Conservation (phyloP, 2,888 invertebrate genomes). For the Neoascia interrupta region DNA sequence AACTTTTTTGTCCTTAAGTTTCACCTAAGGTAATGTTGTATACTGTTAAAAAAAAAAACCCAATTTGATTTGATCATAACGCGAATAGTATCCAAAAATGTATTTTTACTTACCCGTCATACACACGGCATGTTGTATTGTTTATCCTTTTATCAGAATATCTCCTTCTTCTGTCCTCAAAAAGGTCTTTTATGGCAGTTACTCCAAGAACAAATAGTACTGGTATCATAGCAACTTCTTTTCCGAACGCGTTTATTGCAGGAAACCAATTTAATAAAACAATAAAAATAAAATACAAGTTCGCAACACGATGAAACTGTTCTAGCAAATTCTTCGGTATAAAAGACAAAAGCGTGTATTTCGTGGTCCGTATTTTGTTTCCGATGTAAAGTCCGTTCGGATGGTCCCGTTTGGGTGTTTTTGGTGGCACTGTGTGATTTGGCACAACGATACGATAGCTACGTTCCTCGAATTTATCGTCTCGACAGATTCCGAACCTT, state of each 20-base stretch:
- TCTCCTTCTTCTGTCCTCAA: slow-evolving; percentile 94
- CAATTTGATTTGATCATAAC: too few relatives aligned
- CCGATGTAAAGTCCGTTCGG: slow-evolving; percentile 90
- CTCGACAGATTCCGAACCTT: slow-evolving; percentile 83
- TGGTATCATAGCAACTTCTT: slow-evolving; percentile 96
- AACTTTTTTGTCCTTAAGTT: too few relatives aligned
- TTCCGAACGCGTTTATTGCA: slow-evolving; percentile 95
- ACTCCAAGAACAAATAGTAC: slow-evolving; percentile 96
- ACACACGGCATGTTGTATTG: slow-evolving; percentile 94
- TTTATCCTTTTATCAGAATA: slow-evolving; percentile 96
- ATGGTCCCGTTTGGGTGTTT: slow-evolving; percentile 89
- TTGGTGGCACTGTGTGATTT: slow-evolving; percentile 91
- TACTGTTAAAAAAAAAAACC: too few relatives aligned
- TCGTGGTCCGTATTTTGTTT: slow-evolving; percentile 95
- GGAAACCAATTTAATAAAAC: slow-evolving; percentile 98
- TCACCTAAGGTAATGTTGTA: too few relatives aligned
- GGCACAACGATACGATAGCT: slow-evolving; percentile 88
- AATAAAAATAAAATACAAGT: slow-evolving; percentile 98
- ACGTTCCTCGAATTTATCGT: slow-evolving; percentile 84
- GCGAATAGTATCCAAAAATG: too few relatives aligned
- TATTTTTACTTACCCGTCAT: slow-evolving; percentile 88
- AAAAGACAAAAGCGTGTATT: slow-evolving; percentile 96
- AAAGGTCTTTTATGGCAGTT: slow-evolving; percentile 96
- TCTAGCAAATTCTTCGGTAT: slow-evolving; percentile 97
- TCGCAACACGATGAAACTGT: slow-evolving; percentile 98